Conservation (phyloP, 2,113 vertebrate genomes). For the Laticauda colubrina region DNA sequence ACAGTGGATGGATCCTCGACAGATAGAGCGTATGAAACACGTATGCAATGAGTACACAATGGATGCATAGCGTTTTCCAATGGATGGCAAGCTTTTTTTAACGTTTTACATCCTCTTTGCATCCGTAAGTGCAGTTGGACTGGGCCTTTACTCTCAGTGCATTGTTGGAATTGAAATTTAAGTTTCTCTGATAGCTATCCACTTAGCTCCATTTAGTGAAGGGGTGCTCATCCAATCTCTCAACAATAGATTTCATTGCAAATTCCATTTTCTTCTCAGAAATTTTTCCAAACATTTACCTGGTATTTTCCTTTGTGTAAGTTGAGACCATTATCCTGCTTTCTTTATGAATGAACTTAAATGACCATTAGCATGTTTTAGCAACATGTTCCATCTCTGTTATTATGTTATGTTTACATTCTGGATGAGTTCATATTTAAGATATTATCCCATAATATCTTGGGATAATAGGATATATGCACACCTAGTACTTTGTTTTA, state of each 20-base stretch:
- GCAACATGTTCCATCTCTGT: background rate
- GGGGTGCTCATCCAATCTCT: background rate
- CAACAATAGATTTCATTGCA: background rate
- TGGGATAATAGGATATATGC: slow-evolving; percentile 5
- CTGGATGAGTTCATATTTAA: slow-evolving; percentile 5
- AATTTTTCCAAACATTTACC: background rate
- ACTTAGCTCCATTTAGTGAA: background rate
- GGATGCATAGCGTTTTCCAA: no score
- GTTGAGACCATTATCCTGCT: background rate
- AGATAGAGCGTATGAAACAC: no score
- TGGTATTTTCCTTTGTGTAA: background rate
- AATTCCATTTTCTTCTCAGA: background rate
- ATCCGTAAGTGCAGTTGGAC: no score
- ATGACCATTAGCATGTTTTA: background rate
- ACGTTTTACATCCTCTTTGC: no score
- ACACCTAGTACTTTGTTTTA: slow-evolving; percentile 19
- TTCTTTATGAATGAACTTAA: background rate
- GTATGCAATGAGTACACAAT: no score
- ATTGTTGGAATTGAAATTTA: background rate
- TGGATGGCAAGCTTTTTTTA: no score
- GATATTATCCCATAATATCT: slow-evolving; percentile 9
- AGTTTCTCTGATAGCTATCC: background rate
- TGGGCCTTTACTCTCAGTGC: background rate
- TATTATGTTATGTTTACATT: slow-evolving; percentile 15
- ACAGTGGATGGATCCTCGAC: no score